A percentile compares a stretch with the other conserved stretches of the same genome.
phyloP scores from a whole-genome alignment of 2,888 invertebrate genomes.

The Camptogramma bilineatum region DNA sequence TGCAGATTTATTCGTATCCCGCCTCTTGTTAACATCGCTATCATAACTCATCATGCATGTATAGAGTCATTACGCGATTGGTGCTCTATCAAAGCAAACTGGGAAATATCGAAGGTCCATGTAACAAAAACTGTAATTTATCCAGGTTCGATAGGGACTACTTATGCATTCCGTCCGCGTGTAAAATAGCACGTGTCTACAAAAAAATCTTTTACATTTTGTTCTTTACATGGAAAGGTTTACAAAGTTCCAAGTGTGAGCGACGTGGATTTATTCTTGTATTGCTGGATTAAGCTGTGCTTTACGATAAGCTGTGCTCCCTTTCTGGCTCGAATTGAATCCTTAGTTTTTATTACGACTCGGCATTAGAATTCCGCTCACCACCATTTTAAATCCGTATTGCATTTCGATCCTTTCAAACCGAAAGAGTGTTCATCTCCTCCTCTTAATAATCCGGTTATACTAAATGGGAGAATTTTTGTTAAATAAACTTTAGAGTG shows the following conservation, averaged over 20 bases:
- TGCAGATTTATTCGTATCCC: no score
- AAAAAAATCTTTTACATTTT: conserved; percentile 56
- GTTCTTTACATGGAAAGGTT: conserved; percentile 48
- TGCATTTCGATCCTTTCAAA: conserved; percentile 37
- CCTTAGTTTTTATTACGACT: conserved; percentile 61
- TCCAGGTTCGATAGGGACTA: conserved; percentile 35
- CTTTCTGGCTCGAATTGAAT: conserved; percentile 58
- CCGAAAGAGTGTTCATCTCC: conserved; percentile 34
- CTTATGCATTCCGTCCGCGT: conserved; percentile 54
- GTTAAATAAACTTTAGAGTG: background rate
- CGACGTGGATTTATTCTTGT: conserved; percentile 56
- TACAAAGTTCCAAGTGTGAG: conserved; percentile 55
- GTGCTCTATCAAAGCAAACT: conserved; percentile 38
- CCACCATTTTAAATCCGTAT: conserved; percentile 39
- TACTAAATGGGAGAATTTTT: conserved; percentile 11
- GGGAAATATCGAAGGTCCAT: conserved; percentile 29
- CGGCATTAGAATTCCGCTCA: conserved; percentile 51
- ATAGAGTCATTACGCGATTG: conserved; percentile 17
- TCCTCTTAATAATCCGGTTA: conserved; percentile 37
- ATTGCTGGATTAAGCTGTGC: conserved; percentile 60
- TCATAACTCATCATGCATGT: conserved; percentile 8
- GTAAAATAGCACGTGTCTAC: conserved; percentile 49
- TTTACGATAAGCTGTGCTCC: conserved; percentile 55
- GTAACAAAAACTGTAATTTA: conserved; percentile 45
- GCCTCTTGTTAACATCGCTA: background rate